Base-by-base conservation (phyloP, 1,140 invertebrate species). In the Drosophila subobscura region DNA sequence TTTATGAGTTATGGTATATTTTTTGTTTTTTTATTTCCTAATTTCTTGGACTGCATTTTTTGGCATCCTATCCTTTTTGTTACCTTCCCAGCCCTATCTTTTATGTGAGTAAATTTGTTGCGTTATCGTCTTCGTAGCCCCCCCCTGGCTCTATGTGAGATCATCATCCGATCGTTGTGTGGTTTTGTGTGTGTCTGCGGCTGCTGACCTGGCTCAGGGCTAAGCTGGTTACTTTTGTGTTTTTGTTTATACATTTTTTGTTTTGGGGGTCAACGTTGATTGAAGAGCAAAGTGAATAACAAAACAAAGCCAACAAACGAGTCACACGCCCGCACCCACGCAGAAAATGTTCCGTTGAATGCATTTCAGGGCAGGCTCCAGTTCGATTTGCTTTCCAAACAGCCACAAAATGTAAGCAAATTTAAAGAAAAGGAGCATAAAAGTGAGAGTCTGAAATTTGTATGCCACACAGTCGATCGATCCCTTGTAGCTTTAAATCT, bases 261-360 rank as follows among this genome's bases (percentile, higher is more conserved):
- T n/a, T n/a, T n/a, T n/a, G 77, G 78, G 83, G 81, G 81, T 86
- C 81, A 85, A 73, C 63, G 63, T 50, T 57, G 58, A 58, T 72
- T 72, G 53, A 57, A 37, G 33, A 12, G 33, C 33, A 37, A 10
- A 37, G 33, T 33, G 29, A 33, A 1, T 10, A 10, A 37, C 33
- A 37, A 77, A 73, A 41, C 45, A 37, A 16, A 49, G 40, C 77
- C 58, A 47, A 72, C 52, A 42, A 41, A n/a, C n/a, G n/a, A n/a
- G n/a, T n/a, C n/a, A n/a, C n/a, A n/a, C n/a, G n/a, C n/a, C 16
- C 52, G 52, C 54, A 58, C 37, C 59, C 47, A 22, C 10, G 42
- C 47, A 37, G 44, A 72, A 76, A 79, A 46, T 74, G 81, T 86
- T 86, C 78, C 81, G 66, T 68, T 86, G 83, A 75, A 72, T 81